These are phyloP conservation scores for Acleris sparsana DNA, from an alignment of 2,888 invertebrate species.

Conservation along the genomic window DNA sequence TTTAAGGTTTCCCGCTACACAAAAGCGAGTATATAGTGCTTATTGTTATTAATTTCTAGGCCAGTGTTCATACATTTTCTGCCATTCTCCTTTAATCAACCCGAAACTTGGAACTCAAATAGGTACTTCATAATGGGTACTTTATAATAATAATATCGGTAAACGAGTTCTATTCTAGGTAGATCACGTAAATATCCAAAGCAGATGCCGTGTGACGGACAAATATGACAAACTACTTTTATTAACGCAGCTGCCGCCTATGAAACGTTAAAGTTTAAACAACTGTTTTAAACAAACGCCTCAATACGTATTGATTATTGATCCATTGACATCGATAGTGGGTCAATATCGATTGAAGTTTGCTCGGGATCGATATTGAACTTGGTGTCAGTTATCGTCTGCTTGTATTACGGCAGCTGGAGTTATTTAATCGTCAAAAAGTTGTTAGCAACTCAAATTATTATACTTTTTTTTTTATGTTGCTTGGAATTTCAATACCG, in stretches of 20 bases:
- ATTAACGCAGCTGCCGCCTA: slow-evolving; percentile 12
- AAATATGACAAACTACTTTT: slow-evolving; percentile 2
- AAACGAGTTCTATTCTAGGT: too few species aligned
- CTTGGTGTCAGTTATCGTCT: background rate
- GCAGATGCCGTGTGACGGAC: slow-evolving; percentile 2
- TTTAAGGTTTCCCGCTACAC: too few species aligned
- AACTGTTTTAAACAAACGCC: slow-evolving; percentile 23
- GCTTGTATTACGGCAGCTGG: background rate
- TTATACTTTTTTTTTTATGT: too few species aligned
- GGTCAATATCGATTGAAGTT: background rate
- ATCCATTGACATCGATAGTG: slow-evolving; percentile 26
- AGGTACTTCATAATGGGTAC: too few species aligned
- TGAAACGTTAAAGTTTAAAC: slow-evolving; percentile 22
- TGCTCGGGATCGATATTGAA: slow-evolving; percentile 16
- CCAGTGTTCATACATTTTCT: too few species aligned
- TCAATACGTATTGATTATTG: slow-evolving; percentile 20
- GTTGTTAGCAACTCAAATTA: background rate
- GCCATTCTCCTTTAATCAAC: too few species aligned
- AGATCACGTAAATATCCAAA: background rate
- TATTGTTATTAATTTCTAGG: too few species aligned
- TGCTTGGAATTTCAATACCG: too few species aligned
- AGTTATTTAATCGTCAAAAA: background rate
- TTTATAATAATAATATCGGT: too few species aligned
- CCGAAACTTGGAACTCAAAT: too few species aligned
- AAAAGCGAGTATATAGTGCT: too few species aligned